Evolutionary conservation across 2,113 vertebrate species (phyloP), one percentile per base, ranked within the genome.

Genomic region (Struthio camelus): DNA sequence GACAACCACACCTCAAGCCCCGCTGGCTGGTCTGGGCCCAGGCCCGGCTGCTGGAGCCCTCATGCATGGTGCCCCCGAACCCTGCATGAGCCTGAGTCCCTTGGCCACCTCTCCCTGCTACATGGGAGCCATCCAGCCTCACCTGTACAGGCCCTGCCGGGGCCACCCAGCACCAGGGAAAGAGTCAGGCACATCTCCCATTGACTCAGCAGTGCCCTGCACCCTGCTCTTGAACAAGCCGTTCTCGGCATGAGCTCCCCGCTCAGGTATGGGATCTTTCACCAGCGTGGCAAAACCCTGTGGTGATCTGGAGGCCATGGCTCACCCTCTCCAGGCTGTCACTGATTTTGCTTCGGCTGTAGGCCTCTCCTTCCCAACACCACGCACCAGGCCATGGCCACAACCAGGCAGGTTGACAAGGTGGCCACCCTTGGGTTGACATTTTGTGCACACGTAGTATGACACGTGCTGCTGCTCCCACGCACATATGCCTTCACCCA

Each of bases 251-350:
- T 19, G 56, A 59, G 32, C 58, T 34, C 25, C 71, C 44, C 0
- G 0, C 30, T 42, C 53, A 1, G 3, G 0, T 32, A 6, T 0
- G 0, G 38, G 42, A 40, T 70, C 15, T 32, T 10, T 54, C 67
- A n/a, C n/a, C 0, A 3, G 30, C 54, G 70, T 81, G 67, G 16
- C n/a, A 72, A 42, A 36, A 38, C 12, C 6, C 40, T 0, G 0
- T 2, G 42, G 34, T 11, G 32, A 59, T 17, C 32, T 34, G 56
- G 56, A 59, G 56, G 56, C 56, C 56, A 34, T 10, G 19, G 11
- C 56, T 34, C 56, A 59, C 10, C 56, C 56, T 34, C 9, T 58
- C 56, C 27, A 32, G 14, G 30, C 17, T 16, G 16, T 56, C 28
- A 4, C 15, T 56, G 56, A 30, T 58, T 30, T 30, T 34, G 30